A percentile compares a stretch with the other conserved stretches of the same genome.
These are phyloP conservation scores for Pantala flavescens DNA, from an alignment of 1,140 invertebrate genomes.

Conservation along the genomic window DNA sequence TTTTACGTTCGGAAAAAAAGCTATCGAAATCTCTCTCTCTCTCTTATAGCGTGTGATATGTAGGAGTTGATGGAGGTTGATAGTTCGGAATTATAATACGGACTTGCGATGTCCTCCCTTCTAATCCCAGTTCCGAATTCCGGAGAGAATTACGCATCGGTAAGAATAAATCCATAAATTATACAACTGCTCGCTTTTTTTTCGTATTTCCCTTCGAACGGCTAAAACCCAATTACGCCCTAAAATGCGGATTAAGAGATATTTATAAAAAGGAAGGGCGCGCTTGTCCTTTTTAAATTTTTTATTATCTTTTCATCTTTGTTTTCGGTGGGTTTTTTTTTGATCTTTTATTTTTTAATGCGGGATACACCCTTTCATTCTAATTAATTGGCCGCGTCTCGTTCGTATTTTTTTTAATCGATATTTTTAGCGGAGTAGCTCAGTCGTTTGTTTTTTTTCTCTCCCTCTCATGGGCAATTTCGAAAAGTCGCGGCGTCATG, in stretches of 20 bases:
- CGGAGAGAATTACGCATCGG: not conserved
- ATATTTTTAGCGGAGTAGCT: not conserved
- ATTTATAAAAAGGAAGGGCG: not conserved
- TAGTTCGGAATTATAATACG: too few species aligned
- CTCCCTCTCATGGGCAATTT: not conserved
- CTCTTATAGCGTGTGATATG: too few species aligned
- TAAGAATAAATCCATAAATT: constrained; percentile 8
- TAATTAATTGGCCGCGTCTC: not conserved
- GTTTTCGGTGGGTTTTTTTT: too few species aligned
- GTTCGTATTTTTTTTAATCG: not conserved
- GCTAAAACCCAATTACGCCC: not conserved
- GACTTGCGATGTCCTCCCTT: not conserved
- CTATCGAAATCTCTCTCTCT: too few species aligned
- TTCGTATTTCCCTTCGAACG: not conserved
- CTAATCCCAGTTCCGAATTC: not conserved
- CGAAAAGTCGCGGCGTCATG: not conserved
- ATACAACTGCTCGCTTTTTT: not conserved
- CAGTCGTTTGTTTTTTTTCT: not conserved
- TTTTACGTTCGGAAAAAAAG: too few species aligned
- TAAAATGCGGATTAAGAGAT: not conserved
- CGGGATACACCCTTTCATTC: not conserved
- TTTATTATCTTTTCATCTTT: too few species aligned
- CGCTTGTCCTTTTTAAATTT: too few species aligned
- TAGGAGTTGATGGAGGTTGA: too few species aligned
- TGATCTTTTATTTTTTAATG: too few species aligned